Evolutionary conservation across 2,797 vertebrate genomes (phyloP).

Genomic region (Synaphobranchus kaupii): DNA sequence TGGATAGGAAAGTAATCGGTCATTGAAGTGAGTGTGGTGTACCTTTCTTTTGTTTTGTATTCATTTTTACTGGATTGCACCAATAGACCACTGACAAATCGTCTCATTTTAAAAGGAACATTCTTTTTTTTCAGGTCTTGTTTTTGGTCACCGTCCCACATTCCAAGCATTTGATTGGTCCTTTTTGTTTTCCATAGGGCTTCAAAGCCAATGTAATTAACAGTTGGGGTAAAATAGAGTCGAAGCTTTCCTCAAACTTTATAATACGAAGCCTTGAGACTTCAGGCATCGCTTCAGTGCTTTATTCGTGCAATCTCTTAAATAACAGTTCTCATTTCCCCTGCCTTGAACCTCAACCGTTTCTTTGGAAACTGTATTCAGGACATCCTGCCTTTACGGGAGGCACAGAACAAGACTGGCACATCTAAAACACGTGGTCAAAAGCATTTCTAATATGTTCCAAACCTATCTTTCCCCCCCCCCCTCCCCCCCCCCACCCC

Average conservation of each 20-base stretch:
- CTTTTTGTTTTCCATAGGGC: not conserved
- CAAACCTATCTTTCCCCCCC: constrained; percentile 38
- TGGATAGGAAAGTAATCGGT: not conserved
- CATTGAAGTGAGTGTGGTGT: not conserved
- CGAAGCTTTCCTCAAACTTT: not conserved
- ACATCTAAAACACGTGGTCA: not conserved
- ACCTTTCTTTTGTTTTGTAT: not conserved
- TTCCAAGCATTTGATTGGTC: not conserved
- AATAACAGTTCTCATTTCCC: not conserved
- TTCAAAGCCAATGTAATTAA: not conserved
- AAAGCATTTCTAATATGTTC: not conserved
- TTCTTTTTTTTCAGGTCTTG: not conserved
- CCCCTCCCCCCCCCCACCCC: constrained; percentile 41
- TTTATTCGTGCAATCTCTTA: not conserved
- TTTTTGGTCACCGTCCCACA: not conserved
- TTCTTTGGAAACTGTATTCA: not conserved
- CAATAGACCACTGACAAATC: not conserved
- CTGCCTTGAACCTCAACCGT: not conserved
- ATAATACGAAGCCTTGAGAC: not conserved
- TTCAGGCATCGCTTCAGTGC: not conserved
- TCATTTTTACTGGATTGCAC: not conserved
- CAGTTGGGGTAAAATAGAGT: not conserved
- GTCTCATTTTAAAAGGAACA: not conserved
- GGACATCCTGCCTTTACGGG: not conserved
- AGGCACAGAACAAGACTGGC: not conserved